phyloP scores from a whole-genome alignment of 2,797 vertebrate species.

The Enteromius unitaeniatus region DNA sequence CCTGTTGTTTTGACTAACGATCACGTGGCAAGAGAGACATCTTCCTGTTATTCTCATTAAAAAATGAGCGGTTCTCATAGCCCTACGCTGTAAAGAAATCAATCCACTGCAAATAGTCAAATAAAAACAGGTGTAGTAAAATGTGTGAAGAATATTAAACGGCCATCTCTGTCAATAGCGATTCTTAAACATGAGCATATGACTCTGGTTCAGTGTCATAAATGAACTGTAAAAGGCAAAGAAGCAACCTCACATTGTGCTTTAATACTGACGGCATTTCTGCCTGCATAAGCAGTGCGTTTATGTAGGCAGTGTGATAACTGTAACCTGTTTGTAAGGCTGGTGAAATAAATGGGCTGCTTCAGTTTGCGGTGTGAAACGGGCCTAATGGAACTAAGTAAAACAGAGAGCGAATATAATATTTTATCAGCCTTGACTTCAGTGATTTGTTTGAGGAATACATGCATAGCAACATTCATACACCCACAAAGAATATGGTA shows the following conservation, averaged over 20 bases:
- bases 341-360: neutral
- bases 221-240: constrained; percentile 5
- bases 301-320: constrained; percentile 18
- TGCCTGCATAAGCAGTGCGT: constrained; percentile 11
- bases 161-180: constrained; percentile 29
- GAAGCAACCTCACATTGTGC: constrained; percentile 4
- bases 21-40: constrained; percentile 1
- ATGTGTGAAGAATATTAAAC: constrained; percentile 21
- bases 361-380: constrained; percentile 1
- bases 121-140: constrained; percentile 33
- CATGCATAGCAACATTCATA: neutral
- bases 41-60: constrained; percentile 39
- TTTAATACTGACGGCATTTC: constrained; percentile 9
- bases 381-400: neutral
- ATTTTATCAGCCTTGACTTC: constrained; percentile 9
- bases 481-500: neutral
- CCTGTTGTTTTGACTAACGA: constrained; percentile 22
- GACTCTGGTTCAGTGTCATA: neutral
- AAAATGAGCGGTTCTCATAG: constrained; percentile 14
- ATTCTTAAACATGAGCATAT: neutral
- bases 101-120: constrained; percentile 18
- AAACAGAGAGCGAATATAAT: neutral
- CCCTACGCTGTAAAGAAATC: constrained; percentile 1
- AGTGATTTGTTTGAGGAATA: neutral
- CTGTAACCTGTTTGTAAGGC: neutral